Base-by-base conservation (phyloP, 2,797 vertebrate species). In the Hemitrygon akajei region DNA sequence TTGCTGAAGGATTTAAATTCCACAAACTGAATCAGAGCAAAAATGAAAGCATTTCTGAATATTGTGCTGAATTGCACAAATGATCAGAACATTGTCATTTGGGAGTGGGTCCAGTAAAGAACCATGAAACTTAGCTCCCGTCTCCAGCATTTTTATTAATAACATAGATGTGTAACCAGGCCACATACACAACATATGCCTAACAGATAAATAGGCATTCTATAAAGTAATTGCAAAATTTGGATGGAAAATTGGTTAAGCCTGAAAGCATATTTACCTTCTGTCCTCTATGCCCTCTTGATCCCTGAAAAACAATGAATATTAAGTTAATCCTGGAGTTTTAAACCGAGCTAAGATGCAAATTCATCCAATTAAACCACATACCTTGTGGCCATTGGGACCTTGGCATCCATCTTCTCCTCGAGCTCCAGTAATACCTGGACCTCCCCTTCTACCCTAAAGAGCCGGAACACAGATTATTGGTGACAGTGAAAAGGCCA, bases 331-430 rank as follows among this genome's bases (percentile, higher is more conserved):
- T n/a, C 76, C 27, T 56, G 37, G 27, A 75, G 47, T 14, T 75
- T 30, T 47, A 92, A 10, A 75, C 7, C 37, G n/a, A 69, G 18
- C n/a, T n/a, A 5, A 30, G 3, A 20, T 22, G 10, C 7, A 89
- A 37, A 30, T 89, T 89, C 7, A 37, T 25, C 27, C 25, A 76
- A 76, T 93, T 81, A 22, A 93, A 75, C 75, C 25, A n/a, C 71
- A 93, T 96, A 97, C 98, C 97, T 97, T 98, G 14, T 0, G 5
- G 86, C 98, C 98, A 95, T 97, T 96, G 93, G 25, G 80, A 0
- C 98, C 98, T 0, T 96, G 89, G 94, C 98, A 98, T 69, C 98
- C 98, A 94, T 95, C 95, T 34, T 97, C 93, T 16, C 98, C 98
- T 91, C 84, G 97, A 93, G 95, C 96, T 94, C 98, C 98, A 27